phyloP scores from a whole-genome alignment of 2,888 invertebrate species.

The Caenorhabditis sp. region DNA sequence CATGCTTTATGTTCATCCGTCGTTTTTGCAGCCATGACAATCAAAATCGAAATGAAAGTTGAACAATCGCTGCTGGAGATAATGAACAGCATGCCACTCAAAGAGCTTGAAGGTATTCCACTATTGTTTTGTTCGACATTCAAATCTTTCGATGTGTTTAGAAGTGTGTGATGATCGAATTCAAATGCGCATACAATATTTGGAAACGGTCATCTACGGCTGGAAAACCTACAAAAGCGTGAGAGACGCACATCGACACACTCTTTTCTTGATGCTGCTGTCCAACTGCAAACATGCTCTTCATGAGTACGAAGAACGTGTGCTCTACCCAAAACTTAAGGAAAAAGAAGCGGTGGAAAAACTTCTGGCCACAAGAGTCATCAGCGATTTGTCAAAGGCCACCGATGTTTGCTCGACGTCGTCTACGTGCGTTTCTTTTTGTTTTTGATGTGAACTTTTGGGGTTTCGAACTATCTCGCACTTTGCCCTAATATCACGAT shows the following conservation, averaged over 20 bases:
- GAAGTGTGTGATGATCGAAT: conserved; percentile 3
- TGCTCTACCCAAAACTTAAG: conserved; percentile 12
- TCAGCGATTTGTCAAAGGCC: no score
- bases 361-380: no score
- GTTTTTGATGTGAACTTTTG: no score
- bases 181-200: neutral
- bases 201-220: conserved; percentile 14
- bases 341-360: no score
- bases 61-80: neutral
- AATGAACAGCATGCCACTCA: no score
- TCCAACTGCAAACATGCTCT: neutral
- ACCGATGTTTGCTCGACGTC: no score
- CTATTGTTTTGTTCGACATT: no score
- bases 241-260: neutral
- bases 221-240: conserved; percentile 26
- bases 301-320: conserved; percentile 3
- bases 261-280: conserved; percentile 16
- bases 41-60: conserved; percentile 13
- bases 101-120: no score
- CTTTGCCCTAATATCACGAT: no score
- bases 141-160: neutral
- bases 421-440: no score
- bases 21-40: conserved; percentile 18
- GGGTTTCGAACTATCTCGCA: no score
- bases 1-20: no score